A percentile compares a stretch with the other conserved stretches of the same genome.
phyloP scores from a whole-genome alignment of 35 echinoderm and acorn worm species.

The Heliocidaris tuberculata region DNA sequence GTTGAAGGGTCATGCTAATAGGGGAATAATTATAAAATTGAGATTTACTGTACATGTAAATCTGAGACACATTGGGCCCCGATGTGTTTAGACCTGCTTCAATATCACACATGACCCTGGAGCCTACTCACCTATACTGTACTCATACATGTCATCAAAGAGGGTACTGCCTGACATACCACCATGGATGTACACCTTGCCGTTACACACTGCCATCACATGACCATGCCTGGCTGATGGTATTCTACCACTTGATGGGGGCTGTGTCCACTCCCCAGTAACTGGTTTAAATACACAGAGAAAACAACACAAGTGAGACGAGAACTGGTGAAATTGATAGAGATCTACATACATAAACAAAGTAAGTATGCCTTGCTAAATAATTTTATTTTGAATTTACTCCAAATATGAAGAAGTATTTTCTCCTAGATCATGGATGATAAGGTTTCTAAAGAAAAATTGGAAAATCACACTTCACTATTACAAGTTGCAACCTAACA shows the following conservation, averaged over 20 bases:
- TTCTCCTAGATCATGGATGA: background rate
- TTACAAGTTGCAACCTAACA: background rate
- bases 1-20: no score
- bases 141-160: slow-evolving; percentile 83
- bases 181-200: slow-evolving; percentile 86
- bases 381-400: no score
- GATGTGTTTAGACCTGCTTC: no score
- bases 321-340: background rate
- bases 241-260: slow-evolving; percentile 59
- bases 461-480: background rate
- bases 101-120: no score
- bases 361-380: background rate
- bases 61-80: no score
- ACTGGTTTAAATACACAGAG: slow-evolving; percentile 36
- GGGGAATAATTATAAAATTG: no score
- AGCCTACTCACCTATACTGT: slow-evolving; percentile 65
- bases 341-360: background rate
- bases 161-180: slow-evolving; percentile 83
- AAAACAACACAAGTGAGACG: background rate
- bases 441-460: background rate
- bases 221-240: slow-evolving; percentile 85
- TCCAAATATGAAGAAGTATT: no score
- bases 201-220: slow-evolving; percentile 74
- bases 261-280: slow-evolving; percentile 68
- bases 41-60: no score